phyloP scores from a whole-genome alignment of 2,113 vertebrate species.

The Hippoglossus stenolepis region DNA sequence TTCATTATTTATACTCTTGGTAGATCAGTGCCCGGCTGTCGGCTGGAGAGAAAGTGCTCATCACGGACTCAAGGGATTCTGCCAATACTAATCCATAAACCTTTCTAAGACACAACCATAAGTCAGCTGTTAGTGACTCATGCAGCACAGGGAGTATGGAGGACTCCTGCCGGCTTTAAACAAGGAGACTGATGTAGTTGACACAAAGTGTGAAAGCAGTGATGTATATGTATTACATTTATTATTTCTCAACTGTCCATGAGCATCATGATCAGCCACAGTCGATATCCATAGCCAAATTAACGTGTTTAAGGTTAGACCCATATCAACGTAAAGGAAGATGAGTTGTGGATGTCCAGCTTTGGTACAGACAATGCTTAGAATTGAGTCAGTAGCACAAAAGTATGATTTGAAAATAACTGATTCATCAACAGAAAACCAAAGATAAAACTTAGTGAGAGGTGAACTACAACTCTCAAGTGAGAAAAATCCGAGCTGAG shows the following conservation, averaged over 20 bases:
- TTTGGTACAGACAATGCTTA: background rate
- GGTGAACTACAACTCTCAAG: background rate
- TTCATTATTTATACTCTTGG: slow-evolving; percentile 50
- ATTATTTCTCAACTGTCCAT: background rate
- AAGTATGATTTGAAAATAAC: slow-evolving; percentile 3
- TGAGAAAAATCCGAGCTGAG: background rate
- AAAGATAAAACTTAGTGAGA: background rate
- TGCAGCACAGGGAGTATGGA: background rate
- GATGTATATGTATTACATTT: background rate
- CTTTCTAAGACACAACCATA: slow-evolving; percentile 41
- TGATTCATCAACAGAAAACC: slow-evolving; percentile 4
- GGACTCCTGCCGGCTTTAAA: slow-evolving; percentile 18
- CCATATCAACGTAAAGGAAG: background rate
- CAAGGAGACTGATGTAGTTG: background rate
- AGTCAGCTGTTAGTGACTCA: slow-evolving; percentile 44
- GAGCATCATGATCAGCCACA: background rate
- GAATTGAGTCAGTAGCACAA: background rate
- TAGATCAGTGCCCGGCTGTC: slow-evolving; percentile 34
- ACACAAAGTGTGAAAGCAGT: slow-evolving; percentile 10
- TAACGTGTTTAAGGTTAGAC: background rate
- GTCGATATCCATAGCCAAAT: background rate
- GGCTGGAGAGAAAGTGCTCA: slow-evolving; percentile 47
- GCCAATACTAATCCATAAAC: slow-evolving; percentile 65
- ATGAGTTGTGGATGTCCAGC: background rate
- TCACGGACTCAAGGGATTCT: slow-evolving; percentile 52